Evolutionary conservation across 2,113 vertebrate species (phyloP), one percentile per base, ranked within the genome.

Genomic region (Gallinago media): DNA sequence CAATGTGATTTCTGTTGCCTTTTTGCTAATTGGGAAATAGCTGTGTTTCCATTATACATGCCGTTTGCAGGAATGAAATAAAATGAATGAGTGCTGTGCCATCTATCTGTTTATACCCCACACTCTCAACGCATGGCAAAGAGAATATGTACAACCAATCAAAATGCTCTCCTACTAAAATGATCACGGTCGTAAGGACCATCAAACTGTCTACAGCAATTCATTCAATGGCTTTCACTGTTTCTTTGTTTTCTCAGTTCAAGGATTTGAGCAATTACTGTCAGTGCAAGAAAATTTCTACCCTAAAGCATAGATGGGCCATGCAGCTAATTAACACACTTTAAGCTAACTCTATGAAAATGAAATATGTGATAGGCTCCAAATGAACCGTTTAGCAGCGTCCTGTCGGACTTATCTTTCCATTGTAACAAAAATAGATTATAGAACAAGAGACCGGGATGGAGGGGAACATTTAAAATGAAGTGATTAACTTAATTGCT

Each of bases 251-350:
- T 93, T 56, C 62, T 93, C 84, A 89, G 54, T 32, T 88, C 31
- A 85, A 88, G 27, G 40, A 85, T 75, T 79, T 76, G 87, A 94
- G 49, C 74, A 93, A 88, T 96, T 96, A 62, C 27, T 95, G 66
- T 61, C 84, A 91, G 58, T 74, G 38, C 67, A 66, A 84, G 86
- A 91, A 59, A 63, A 84, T 94, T 95, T 67, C 58, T 88, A 52
- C 49, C 54, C 66, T 85, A 49, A 47, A 94, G 27, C 27, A 34
- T 46, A 73, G 74, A 82, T 89, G 54, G 89, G 27, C 81, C 40
- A 21, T 38, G 21, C 36, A 76, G 66, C 54, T 73, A 66, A 94
- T 96, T 89, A 82, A 68, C 32, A 42, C 52, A 70, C 12, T 95
- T 93, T 16, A 75, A 85, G 47, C 65, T 77, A 70, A 52, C 29